These are phyloP conservation scores for Acrobasis consociella DNA, from an alignment of 2,888 invertebrate genomes.

Conservation along the genomic window DNA sequence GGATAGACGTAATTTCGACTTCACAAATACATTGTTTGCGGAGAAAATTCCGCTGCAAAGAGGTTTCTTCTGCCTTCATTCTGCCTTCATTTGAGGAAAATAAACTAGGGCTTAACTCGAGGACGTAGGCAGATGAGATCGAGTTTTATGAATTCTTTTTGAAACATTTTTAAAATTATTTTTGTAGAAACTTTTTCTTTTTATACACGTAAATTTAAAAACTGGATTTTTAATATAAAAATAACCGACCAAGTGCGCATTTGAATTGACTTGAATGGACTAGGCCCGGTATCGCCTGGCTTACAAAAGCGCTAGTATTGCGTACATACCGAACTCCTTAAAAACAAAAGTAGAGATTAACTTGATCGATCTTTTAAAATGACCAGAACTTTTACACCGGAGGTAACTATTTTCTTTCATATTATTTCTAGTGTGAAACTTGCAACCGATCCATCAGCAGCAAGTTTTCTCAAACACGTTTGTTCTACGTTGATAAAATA, in stretches of 20 bases:
- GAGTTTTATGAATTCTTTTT: background rate
- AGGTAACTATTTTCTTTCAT: too few species aligned
- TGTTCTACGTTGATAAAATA: background rate
- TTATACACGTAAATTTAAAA: too few species aligned
- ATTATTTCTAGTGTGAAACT: background rate
- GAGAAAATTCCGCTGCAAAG: conserved; percentile 11
- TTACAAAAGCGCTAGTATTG: too few species aligned
- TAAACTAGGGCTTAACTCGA: conserved; percentile 19
- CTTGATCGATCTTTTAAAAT: too few species aligned
- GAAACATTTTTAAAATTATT: background rate
- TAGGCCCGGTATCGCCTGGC: too few species aligned
- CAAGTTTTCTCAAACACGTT: background rate
- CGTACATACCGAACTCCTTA: too few species aligned
- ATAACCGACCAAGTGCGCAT: too few species aligned
- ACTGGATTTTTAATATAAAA: too few species aligned
- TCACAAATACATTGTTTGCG: conserved; percentile 24
- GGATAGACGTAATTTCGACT: conserved; percentile 22
- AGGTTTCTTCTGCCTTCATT: conserved; percentile 17
- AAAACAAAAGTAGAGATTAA: too few species aligned
- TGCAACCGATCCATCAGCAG: background rate
- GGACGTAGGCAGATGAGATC: conserved; percentile 17
- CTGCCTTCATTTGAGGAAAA: conserved; percentile 18
- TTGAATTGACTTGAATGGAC: too few species aligned
- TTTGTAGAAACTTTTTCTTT: background rate
- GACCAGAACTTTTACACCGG: too few species aligned